Evolutionary conservation across 53 echinoderm and acorn worm genomes (phyloP), one percentile per base, ranked within the genome.

Genomic region (Echinometra lucunter): DNA sequence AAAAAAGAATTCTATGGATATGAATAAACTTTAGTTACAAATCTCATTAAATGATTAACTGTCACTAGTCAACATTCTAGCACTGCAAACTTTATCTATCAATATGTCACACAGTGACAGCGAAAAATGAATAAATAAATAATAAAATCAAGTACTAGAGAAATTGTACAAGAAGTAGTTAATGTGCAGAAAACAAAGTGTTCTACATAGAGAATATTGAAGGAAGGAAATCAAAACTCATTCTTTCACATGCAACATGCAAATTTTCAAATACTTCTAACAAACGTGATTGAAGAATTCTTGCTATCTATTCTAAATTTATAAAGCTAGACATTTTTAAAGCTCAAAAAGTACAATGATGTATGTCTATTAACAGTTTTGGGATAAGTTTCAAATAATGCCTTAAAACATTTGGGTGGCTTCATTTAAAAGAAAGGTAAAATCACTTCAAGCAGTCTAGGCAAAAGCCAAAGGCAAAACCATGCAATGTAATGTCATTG

Each of bases 21-120:
- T 13, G 13, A 53, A 53, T 53, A 2, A 53, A 13, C 53, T 53
- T 1, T 53, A 53, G 13, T 53, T 53, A 53, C 1, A 53, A 53
- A 13, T 53, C 53, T 53, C 53, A 0, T 2, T 53, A 63, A 32
- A 11, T 69, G 1, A 30, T 75, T 38, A 37, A 21, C 40, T 18
- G 40, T 37, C 3, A 38, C 16, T 17, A 75, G 19, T 38, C 19
- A 1, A 49, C 85, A 85, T 28, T 49, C 85, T n/a, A 30, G n/a
- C 81, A 81, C 85, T 2, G 85, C 85, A 85, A 45, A 85, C 47
- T 42, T 85, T 81, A 81, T 85, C 49, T 85, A 85, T 12, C 49
- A 42, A 81, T 42, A 44, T 28, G 27, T 19, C 78, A 78, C 38
- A 5, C 19, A 78, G 6, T 19, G 21, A 37, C n/a, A n/a, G 40